Base-by-base conservation (phyloP, 2,888 invertebrate species). In the Calephelis perditalis region DNA sequence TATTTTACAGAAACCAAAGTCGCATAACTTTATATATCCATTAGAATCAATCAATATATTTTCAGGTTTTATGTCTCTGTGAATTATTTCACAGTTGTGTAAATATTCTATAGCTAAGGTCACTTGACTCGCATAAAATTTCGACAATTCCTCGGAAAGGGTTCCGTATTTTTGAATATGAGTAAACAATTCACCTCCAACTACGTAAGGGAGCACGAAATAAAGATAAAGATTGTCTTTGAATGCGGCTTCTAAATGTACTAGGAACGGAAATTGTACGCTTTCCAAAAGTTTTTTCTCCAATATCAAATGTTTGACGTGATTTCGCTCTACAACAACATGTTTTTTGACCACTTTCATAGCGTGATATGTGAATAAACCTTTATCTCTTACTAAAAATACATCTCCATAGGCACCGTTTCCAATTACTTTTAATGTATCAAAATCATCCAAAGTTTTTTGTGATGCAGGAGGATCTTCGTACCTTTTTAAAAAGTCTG, bases 1-100 rank as follows among this genome's bases (percentile, higher is more conserved):
- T 62, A 93, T 81, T 90, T 98, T 99, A 68, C 96, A 95, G 84
- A 98, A 98, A 57, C 99, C 98, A 77, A 98, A 97, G 85, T 99
- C 98, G 5, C 96, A 96, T 57, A 98, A 90, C 88, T 96, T 93
- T 5, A 95, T 78, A 75, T 96, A 97, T 0, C 97, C 97, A 37
- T 87, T 89, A 60, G 80, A 77, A 73, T 94, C 94, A 40, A 98
- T 92, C 65, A 97, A 88, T 65, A 98, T 93, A 79, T 98, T 98
- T 84, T 98, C 98, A 0, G 97, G 97, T 77, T 98, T 98, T 57
- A 98, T 82, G 81, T 98, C 97, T 61, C 98, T 92, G 79, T 98
- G 98, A 59, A 98, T 89, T 59, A 98, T 84, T 73, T 94, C 93
- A 75, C 97, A 93, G 72, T 92, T 92, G 82, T 99, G 98, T 65